These are phyloP conservation scores for Trichopoda pennipes DNA, from an alignment of 2,888 invertebrate species.

Conservation along the genomic window DNA sequence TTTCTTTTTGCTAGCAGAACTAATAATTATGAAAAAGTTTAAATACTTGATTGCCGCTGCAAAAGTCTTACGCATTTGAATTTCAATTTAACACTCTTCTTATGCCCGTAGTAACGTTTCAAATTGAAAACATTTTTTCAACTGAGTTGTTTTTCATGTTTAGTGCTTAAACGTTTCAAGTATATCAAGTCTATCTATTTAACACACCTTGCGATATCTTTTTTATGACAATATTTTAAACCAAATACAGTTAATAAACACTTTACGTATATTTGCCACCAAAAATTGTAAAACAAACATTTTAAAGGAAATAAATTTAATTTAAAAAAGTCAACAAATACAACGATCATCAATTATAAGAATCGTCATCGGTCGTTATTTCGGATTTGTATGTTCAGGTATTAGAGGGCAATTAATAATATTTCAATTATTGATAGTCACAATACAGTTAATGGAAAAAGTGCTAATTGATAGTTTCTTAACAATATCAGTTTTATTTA, in stretches of 20 bases:
- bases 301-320: slow-evolving; percentile 3
- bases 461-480: slow-evolving; percentile 38
- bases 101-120: slow-evolving; percentile 18
- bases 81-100: slow-evolving; percentile 73
- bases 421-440: not conserved
- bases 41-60: slow-evolving; percentile 1
- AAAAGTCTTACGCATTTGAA: slow-evolving; percentile 72
- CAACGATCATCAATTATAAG: not conserved
- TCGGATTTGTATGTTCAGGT: slow-evolving; percentile 21
- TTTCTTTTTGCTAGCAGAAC: not conserved
- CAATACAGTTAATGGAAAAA: not conserved
- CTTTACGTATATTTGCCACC: not conserved
- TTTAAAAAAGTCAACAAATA: slow-evolving; percentile 2
- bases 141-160: slow-evolving; percentile 66
- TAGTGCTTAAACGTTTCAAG: slow-evolving; percentile 45
- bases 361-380: not conserved
- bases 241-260: slow-evolving; percentile 14
- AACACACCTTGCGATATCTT: slow-evolving; percentile 54
- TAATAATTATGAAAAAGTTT: not conserved
- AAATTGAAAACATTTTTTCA: slow-evolving; percentile 57
- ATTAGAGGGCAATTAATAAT: slow-evolving; percentile 45
- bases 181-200: slow-evolving; percentile 50
- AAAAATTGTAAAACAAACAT: slow-evolving; percentile 36
- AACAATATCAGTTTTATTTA: not conserved
- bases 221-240: slow-evolving; percentile 48